Base-by-base conservation (phyloP, 2,113 vertebrate species). In the Scomber japonicus region DNA sequence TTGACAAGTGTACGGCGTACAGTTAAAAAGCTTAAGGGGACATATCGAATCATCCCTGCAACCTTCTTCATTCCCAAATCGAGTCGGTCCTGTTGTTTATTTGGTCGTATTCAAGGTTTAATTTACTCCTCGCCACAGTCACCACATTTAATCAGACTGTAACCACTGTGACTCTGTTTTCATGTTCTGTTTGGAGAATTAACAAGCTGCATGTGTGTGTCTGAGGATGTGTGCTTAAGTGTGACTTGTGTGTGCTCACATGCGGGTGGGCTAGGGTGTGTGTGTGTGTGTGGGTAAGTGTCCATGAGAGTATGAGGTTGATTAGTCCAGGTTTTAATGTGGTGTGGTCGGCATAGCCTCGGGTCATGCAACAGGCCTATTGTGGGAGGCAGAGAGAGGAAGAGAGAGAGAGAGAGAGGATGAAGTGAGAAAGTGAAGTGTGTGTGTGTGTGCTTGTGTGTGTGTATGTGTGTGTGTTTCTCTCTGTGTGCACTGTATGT, bases 301-400 rank as follows among this genome's bases (percentile, higher is more conserved):
- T 94, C 91, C 91, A 91, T 93, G 90, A 93, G 91, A 93, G 91
- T 93, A 86, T 93, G 88, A 89, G 90, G 92, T 93, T 94, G 90
- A 92, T 91, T 94, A 94, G 93, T 91, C 86, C 85, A 92, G 92
- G 93, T 93, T 94, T 95, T 95, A 95, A 96, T 95, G 92, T 92
- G 92, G 89, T 94, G 93, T 94, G 95, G 94, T 93, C 89, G 89
- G 88, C 91, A 94, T 95, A 89, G 94, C 95, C 95, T 89, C 92
- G 24, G 94, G 95, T 95, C 94, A 95, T 95, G 93, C 92, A 92
- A 93, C 93, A 94, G 92, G 87, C 88, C 93, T 93, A 94, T 95
- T 95, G 94, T 95, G 92, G 89, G 90, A 89, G 86, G 82, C 57
- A 75, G 87, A 81, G 82, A 72, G 75, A 71, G 79, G 76, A 81